A percentile compares a stretch with the other conserved stretches of the same genome.
These are phyloP conservation scores for Elephantulus edwardii DNA, from an alignment of 2,113 vertebrate genomes.

Conservation along the genomic window DNA sequence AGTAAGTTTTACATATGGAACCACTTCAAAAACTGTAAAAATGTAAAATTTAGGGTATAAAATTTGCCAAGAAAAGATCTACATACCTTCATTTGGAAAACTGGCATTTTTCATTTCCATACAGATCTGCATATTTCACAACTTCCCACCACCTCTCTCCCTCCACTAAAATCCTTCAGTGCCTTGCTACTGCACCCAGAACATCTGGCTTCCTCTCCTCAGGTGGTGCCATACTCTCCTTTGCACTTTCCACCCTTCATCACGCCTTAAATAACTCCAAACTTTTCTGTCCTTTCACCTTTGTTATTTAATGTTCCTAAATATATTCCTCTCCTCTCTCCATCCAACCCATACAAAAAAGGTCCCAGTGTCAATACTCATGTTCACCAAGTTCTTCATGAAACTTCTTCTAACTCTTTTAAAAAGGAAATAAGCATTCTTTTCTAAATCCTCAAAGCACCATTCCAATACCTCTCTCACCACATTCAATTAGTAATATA, in stretches of 20 bases:
- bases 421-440: conserved; percentile 30
- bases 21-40: conserved; percentile 62
- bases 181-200: neutral
- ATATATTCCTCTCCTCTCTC: neutral
- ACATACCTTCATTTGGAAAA: conserved; percentile 59
- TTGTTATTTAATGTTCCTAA: conserved; percentile 27
- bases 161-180: neutral
- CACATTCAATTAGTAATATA: conserved; percentile 53
- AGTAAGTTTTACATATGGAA: conserved; percentile 63
- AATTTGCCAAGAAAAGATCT: conserved; percentile 63
- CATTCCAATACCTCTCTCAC: conserved; percentile 33
- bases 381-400: neutral
- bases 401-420: neutral
- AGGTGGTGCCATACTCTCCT: neutral
- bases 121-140: conserved; percentile 33
- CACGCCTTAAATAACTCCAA: neutral
- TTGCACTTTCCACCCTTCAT: neutral
- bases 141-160: neutral
- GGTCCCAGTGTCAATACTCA: neutral
- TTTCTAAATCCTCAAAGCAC: neutral
- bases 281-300: conserved; percentile 16
- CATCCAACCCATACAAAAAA: neutral
- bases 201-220: neutral
- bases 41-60: conserved; percentile 60
- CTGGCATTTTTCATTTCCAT: conserved; percentile 60